A percentile compares a stretch with the other conserved stretches of the same genome.
phyloP scores from a whole-genome alignment of 2,113 vertebrate genomes.

The Anoura caudifer region DNA sequence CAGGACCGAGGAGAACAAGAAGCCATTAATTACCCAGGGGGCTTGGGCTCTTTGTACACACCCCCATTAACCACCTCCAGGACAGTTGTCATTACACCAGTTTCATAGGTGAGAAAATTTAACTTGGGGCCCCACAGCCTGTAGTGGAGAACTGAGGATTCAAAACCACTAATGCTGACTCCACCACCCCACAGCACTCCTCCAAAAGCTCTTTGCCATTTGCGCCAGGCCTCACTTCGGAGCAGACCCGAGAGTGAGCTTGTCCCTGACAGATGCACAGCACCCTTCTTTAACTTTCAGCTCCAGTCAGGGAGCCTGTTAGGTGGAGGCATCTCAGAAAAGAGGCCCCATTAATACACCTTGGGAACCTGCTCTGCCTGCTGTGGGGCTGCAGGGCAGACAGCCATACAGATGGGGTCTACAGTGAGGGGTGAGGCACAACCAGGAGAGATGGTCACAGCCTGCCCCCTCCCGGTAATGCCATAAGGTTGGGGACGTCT shows the following conservation, averaged over 20 bases:
- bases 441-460: background rate
- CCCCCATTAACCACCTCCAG: background rate
- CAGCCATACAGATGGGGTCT: background rate
- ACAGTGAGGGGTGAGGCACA: background rate
- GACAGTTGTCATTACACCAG: rapidly evolving
- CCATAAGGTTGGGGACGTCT: rapidly evolving
- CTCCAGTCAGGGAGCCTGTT: background rate
- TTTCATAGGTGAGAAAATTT: background rate
- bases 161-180: background rate
- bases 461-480: background rate
- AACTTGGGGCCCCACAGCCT: background rate
- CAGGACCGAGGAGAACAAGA: rapidly evolving
- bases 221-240: background rate
- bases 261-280: background rate
- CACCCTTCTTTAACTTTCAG: too few species aligned
- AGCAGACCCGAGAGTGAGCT: background rate
- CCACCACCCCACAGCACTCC: too few species aligned
- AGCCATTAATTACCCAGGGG: rapidly evolving
- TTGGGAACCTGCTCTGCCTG: background rate
- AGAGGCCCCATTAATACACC: background rate
- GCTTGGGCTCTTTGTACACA: too few species aligned
- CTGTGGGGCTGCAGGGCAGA: background rate
- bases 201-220: background rate
- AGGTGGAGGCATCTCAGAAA: background rate
- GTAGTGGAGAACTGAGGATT: background rate